A percentile compares a stretch with the other conserved stretches of the same genome.
Evolutionary conservation across 2,888 invertebrate species (phyloP).

Genomic region (Eurytoma californica): DNA sequence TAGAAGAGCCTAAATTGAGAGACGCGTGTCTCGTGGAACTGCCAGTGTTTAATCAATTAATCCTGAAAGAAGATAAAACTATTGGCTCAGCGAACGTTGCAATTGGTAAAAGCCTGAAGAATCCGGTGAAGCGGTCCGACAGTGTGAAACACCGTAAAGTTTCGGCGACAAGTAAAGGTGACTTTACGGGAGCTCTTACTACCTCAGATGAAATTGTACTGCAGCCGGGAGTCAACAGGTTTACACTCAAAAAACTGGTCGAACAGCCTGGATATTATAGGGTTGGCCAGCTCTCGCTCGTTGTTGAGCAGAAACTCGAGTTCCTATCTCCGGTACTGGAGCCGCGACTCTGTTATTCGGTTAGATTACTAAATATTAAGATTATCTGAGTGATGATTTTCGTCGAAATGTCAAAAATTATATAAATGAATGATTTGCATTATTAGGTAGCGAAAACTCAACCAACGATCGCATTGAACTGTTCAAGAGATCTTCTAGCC

Average conservation of each 20-base stretch:
- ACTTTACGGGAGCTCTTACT: conserved; percentile 80
- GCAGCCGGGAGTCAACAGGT: conserved; percentile 81
- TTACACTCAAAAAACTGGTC: conserved; percentile 79
- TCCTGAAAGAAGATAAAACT: conserved; percentile 89
- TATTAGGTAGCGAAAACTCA: conserved; percentile 78
- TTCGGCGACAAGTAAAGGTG: conserved; percentile 81
- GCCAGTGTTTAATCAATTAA: conserved; percentile 83
- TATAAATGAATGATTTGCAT: no score
- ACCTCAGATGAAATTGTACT: conserved; percentile 76
- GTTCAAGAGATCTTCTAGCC: conserved; percentile 84
- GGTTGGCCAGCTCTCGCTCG: conserved; percentile 82
- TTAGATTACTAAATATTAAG: conserved; percentile 16
- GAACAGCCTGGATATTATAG: conserved; percentile 83
- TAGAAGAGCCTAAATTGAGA: conserved; percentile 75
- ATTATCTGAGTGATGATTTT: background rate
- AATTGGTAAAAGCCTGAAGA: conserved; percentile 82
- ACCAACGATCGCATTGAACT: conserved; percentile 77
- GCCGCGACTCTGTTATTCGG: conserved; percentile 76
- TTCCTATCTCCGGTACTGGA: conserved; percentile 82
- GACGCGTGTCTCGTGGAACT: conserved; percentile 80
- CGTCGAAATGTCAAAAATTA: no score
- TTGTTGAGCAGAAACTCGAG: conserved; percentile 82
- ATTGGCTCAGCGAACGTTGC: conserved; percentile 83
- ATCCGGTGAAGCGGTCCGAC: conserved; percentile 82
- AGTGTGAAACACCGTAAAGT: conserved; percentile 84